These are phyloP conservation scores for Pyrgus malvae DNA, from an alignment of 2,888 invertebrate species.

Conservation along the genomic window DNA sequence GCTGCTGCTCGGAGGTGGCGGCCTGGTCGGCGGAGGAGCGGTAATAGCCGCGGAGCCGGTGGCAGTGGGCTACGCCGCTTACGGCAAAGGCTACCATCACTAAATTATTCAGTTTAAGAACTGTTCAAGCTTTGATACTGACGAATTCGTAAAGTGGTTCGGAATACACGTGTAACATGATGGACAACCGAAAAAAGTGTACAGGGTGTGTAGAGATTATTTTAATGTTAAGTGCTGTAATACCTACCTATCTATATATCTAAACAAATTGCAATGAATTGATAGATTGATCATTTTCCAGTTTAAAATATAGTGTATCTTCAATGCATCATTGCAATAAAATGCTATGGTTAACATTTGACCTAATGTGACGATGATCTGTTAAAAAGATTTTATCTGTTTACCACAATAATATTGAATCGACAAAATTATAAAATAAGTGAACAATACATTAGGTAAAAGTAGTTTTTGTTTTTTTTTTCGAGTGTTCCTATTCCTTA, in stretches of 20 bases:
- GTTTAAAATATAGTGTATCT: neutral
- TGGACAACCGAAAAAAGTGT: neutral
- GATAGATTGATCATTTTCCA: neutral
- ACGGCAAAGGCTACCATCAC: constrained; percentile 38
- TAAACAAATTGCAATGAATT: neutral
- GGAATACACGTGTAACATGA: neutral
- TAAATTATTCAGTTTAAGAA: constrained; percentile 26
- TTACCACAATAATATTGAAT: neutral
- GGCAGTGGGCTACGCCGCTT: constrained; percentile 27
- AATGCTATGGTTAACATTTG: neutral
- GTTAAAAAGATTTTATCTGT: neutral
- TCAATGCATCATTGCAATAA: neutral
- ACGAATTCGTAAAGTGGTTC: neutral
- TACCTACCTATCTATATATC: neutral
- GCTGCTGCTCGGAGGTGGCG: constrained; percentile 50
- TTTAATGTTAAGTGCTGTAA: neutral
- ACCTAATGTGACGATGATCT: neutral
- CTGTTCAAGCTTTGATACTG: neutral
- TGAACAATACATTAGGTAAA: neutral
- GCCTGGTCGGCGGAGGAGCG: constrained; percentile 39
- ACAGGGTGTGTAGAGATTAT: neutral
- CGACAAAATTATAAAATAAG: neutral
- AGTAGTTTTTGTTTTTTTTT: neutral
- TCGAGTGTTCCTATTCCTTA: too few relatives aligned
- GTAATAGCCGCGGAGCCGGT: constrained; percentile 35